phyloP scores from a whole-genome alignment of 2,888 invertebrate species.

The Diabrotica balteata region DNA sequence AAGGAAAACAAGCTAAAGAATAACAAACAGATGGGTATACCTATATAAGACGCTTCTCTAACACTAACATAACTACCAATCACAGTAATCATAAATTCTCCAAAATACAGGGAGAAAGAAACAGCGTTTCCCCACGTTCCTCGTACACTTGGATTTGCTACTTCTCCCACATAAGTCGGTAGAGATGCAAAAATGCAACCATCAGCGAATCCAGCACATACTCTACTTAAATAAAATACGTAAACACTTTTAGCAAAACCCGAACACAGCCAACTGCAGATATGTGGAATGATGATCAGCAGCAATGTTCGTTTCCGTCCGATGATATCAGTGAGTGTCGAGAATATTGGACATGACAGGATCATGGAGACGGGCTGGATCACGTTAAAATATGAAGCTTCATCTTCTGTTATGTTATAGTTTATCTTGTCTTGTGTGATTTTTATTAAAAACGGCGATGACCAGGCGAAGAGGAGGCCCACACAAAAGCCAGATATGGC shows the following conservation, averaged over 20 bases:
- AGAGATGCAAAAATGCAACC: slow-evolving; percentile 44
- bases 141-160: slow-evolving; percentile 48
- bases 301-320: slow-evolving; percentile 50
- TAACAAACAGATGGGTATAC: slow-evolving; percentile 65
- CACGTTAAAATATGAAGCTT: slow-evolving; percentile 53
- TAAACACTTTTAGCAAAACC: slow-evolving; percentile 44
- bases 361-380: slow-evolving; percentile 49
- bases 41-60: slow-evolving; percentile 63
- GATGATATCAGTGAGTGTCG: slow-evolving; percentile 55
- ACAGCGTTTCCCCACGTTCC: slow-evolving; percentile 51
- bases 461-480: slow-evolving; percentile 48
- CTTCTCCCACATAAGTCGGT: slow-evolving; percentile 51
- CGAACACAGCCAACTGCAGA: slow-evolving; percentile 43
- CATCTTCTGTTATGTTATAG: slow-evolving; percentile 49
- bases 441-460: slow-evolving; percentile 53
- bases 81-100: slow-evolving; percentile 56
- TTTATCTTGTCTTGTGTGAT: slow-evolving; percentile 47
- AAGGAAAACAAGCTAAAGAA: slow-evolving; percentile 65
- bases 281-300: slow-evolving; percentile 46
- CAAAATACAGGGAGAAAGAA: slow-evolving; percentile 57
- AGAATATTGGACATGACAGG: slow-evolving; percentile 43
- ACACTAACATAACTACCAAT: slow-evolving; percentile 66
- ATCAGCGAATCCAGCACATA: slow-evolving; percentile 47
- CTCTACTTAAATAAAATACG: slow-evolving; percentile 49
- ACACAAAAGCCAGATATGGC: slow-evolving; percentile 4